A percentile compares a stretch with the other conserved stretches of the same genome.
These are phyloP conservation scores for Dipus sagitta DNA, from an alignment of 2,797 vertebrate species.

Conservation along the genomic window DNA sequence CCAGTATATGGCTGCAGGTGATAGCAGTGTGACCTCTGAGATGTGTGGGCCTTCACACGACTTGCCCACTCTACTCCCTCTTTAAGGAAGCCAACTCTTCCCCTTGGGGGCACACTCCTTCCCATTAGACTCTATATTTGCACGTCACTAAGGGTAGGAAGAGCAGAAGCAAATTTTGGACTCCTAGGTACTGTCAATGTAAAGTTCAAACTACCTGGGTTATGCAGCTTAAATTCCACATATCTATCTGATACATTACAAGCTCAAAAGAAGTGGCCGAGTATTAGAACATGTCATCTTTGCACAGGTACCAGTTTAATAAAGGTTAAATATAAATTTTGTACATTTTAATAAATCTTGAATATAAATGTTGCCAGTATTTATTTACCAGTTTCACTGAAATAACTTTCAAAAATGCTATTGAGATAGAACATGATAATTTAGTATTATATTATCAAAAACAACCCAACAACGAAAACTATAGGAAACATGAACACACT, in stretches of 20 bases:
- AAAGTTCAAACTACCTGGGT: background rate
- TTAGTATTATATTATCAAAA: background rate
- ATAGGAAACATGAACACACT: accelerated
- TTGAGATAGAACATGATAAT: background rate
- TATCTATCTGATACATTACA: too few species aligned
- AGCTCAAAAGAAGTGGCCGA: background rate
- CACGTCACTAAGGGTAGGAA: background rate
- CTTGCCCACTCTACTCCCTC: accelerated
- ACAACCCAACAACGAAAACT: background rate
- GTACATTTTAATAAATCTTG: constrained; percentile 14
- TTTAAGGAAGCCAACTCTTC: background rate
- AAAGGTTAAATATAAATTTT: constrained; percentile 13
- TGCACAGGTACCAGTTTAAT: background rate
- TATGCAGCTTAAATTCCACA: background rate
- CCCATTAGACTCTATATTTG: background rate
- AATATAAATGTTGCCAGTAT: background rate
- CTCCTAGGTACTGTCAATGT: background rate
- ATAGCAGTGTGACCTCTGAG: background rate
- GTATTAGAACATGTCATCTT: background rate
- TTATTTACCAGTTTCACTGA: constrained; percentile 6
- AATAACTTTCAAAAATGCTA: background rate
- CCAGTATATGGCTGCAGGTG: too few species aligned
- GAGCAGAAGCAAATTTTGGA: background rate
- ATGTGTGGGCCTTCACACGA: background rate
- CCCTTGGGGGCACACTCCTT: too few species aligned